Conservation (phyloP, 2,797 vertebrate species). For the Acanthurus tractus region DNA sequence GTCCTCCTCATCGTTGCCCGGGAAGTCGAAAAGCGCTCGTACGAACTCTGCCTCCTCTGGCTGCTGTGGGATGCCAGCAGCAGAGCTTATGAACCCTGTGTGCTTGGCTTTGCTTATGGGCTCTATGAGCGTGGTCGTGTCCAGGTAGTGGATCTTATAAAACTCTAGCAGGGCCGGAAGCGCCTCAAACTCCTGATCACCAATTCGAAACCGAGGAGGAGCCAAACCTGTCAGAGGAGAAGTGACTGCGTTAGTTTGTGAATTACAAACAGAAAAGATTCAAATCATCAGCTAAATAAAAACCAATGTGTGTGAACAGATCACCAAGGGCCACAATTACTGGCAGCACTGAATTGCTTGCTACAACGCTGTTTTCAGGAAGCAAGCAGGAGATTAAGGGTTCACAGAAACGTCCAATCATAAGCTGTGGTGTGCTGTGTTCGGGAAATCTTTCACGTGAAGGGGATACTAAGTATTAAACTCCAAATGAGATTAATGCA, state of each 20-base stretch:
- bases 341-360: background rate
- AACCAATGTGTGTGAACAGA: background rate
- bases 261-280: background rate
- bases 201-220: constrained; percentile 93
- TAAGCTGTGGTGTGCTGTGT: background rate
- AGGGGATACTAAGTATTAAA: background rate
- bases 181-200: constrained; percentile 98
- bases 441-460: background rate
- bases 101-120: constrained; percentile 91
- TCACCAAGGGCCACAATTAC: background rate
- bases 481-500: background rate
- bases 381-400: background rate
- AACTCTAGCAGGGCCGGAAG: constrained; percentile 96
- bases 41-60: constrained; percentile 93
- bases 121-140: constrained; percentile 98
- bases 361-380: background rate
- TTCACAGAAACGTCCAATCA: background rate
- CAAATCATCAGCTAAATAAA: background rate
- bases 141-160: constrained; percentile 99
- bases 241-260: constrained; percentile 76
- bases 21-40: constrained; percentile 97
- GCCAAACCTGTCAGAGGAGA: constrained; percentile 84
- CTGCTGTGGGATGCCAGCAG: constrained; percentile 81
- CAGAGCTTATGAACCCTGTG: constrained; percentile 76
- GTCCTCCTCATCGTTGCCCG: constrained; percentile 97